Evolutionary conservation across 2,113 vertebrate species (phyloP).

Genomic region (Sander vitreus): DNA sequence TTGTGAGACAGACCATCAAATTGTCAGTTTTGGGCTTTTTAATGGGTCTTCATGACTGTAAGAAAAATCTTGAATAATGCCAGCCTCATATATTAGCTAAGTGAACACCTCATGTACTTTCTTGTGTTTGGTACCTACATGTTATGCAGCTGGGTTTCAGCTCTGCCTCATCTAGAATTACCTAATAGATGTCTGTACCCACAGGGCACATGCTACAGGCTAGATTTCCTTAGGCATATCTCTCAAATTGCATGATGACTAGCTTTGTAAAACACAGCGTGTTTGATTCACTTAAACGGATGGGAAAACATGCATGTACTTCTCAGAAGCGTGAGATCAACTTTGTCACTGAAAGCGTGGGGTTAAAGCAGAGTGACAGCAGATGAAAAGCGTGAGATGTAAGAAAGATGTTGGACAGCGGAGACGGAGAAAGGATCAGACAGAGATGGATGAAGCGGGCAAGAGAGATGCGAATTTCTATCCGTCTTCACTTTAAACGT

Average conservation of each 20-base stretch:
- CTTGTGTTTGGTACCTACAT: slow-evolving; percentile 24
- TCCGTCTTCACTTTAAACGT: slow-evolving; percentile 64
- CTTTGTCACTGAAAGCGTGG: slow-evolving; percentile 24
- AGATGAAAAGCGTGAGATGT: slow-evolving; percentile 52
- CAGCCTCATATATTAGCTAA: slow-evolving; percentile 17
- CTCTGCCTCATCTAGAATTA: slow-evolving; percentile 37
- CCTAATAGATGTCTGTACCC: slow-evolving; percentile 41
- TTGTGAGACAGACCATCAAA: not conserved
- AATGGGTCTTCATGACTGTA: not conserved
- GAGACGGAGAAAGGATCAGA: slow-evolving; percentile 53
- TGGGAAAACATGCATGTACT: slow-evolving; percentile 22
- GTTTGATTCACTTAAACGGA: slow-evolving; percentile 37
- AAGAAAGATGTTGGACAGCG: slow-evolving; percentile 44
- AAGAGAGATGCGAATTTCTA: slow-evolving; percentile 59
- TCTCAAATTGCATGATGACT: slow-evolving; percentile 49
- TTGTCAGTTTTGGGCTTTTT: not conserved
- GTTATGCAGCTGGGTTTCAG: slow-evolving; percentile 19
- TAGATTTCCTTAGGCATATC: slow-evolving; percentile 52
- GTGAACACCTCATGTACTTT: slow-evolving; percentile 2
- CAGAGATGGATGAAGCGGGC: slow-evolving; percentile 70
- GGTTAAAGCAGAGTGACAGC: slow-evolving; percentile 40
- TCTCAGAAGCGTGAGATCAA: slow-evolving; percentile 12
- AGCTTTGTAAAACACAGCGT: slow-evolving; percentile 14
- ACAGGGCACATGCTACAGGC: slow-evolving; percentile 50
- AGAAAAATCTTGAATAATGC: not conserved